Conservation (phyloP, 2,888 invertebrate species). For the Conops quadrifasciatus region DNA sequence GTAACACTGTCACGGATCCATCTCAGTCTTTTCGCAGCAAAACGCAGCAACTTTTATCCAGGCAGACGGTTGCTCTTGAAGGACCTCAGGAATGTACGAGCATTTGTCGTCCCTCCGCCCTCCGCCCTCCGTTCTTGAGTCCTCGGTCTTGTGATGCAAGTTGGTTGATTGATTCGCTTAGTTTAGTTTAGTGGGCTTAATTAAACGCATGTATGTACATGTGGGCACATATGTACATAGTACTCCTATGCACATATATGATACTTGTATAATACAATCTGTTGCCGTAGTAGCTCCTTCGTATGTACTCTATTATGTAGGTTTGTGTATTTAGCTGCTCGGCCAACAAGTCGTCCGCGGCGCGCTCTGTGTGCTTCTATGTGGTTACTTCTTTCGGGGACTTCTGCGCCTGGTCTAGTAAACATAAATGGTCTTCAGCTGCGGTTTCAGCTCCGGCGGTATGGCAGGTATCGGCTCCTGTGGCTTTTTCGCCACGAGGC, state of each 20-base stretch:
- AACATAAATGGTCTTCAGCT: constrained; percentile 88
- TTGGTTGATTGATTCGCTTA: constrained; percentile 21
- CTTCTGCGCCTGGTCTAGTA: constrained; percentile 68
- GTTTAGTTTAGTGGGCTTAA: no score
- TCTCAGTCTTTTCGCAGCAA: constrained; percentile 48
- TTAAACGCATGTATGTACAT: no score
- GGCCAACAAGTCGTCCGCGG: constrained; percentile 1
- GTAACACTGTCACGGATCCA: constrained; percentile 42
- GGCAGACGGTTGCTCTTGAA: neutral
- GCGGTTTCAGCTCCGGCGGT: constrained; percentile 86
- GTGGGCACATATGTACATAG: no score
- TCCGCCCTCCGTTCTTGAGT: neutral
- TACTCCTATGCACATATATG: no score
- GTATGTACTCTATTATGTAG: constrained; percentile 39
- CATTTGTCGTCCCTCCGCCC: no score
- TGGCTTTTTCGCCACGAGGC: constrained; percentile 85
- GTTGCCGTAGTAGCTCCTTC: constrained; percentile 27
- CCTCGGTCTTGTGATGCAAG: neutral
- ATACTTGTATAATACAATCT: constrained; percentile 41
- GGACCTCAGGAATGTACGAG: neutral
- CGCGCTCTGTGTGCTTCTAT: constrained; percentile 6
- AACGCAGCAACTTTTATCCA: constrained; percentile 5
- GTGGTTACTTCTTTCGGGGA: constrained; percentile 39
- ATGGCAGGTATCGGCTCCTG: constrained; percentile 80
- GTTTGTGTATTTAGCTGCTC: constrained; percentile 26